Evolutionary conservation across 2,797 vertebrate genomes (phyloP), one percentile per base, ranked within the genome.

Genomic region (Rhabdophis nuchalis): DNA sequence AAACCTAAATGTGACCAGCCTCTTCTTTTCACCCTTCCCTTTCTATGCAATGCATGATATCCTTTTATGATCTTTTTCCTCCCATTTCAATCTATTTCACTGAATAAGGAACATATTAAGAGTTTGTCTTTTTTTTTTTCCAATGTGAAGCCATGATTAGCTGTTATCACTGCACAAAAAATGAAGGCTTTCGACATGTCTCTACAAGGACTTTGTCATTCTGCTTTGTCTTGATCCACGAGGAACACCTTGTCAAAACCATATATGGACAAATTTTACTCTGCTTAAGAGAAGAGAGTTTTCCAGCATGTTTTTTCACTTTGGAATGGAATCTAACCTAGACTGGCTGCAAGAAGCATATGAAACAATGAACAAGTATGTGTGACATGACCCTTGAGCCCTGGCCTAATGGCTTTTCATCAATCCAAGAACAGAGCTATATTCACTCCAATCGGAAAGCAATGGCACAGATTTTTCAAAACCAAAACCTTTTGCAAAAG

Each of bases 281-380:
- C 95, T 90, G 95, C 96, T 96, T 94, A 87, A 16, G 85, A 58
- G 60, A 90, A 58, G 41, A 87, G 64, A 92, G 87, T 92, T 92
- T 92, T 97, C 0, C 4, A 95, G 72, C 95, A 88, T 87, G 90
- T 96, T 95, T 96, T 95, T 95, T 95, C 88, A 1, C 0, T 91
- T 96, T 97, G 97, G 96, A 97, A 97, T 97, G 94, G 97, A 95
- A 53, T 95, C 96, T 94, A 94, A 91, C 86, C 93, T 89, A 91
- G 93, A 95, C 95, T 95, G 86, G 93, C 95, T 95, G 94, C 94
- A 87, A 95, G 64, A 90, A 95, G 86, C 50, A 95, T 94, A 53
- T 93, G 95, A 95, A 97, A 96, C 94, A 96, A 96, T 92, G 3
- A 86, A 93, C 92, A 92, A 95, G 95, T 96, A 95, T 94, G 96